Base-by-base conservation (phyloP, 2,888 invertebrate species). In the Synergus itoensis region DNA sequence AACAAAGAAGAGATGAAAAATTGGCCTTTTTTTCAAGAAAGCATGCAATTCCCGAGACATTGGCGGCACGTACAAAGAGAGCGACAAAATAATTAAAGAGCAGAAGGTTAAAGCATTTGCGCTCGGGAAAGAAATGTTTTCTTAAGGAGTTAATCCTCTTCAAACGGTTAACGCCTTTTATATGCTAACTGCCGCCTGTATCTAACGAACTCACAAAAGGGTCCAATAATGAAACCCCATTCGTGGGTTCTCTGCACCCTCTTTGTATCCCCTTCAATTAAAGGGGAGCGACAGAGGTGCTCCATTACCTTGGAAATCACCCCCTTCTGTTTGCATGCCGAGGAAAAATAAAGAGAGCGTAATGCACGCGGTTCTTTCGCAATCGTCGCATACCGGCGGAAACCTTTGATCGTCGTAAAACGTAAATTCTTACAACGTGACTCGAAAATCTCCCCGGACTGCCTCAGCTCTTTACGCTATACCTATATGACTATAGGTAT, bases 241-340 rank as follows among this genome's bases (percentile, higher is more conserved):
- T 80, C 73, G 73, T 57, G 73, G 53, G 28, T 80, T 78, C 79
- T 82, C 79, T 75, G 65, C 53, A 77, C 78, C 81, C 82, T 69
- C 43, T 65, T 79, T 64, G 83, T 81, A 81, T 80, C 81, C 84
- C 84, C 84, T 82, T 86, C 84, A 86, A 85, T 86, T 86, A 85
- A 83, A 82, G 82, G 80, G 78, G 76, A 84, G 80, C 80, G 79
- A 69, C 67, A 78, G 79, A 82, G 84, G 82, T 80, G 83, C 80
- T 83, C 80, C 81, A 82, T 85, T 85, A 84, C 84, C 81, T 81
- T 82, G 81, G 82, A 85, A 85, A 82, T 81, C 84, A 82, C 81
- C 83, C 73, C 82, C 79, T 79, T 81, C 81, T 84, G 82, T 84
- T 84, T 84, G 81, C 80, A 80, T 79, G 79, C 77, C 81, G n/a